Evolutionary conservation across 2,113 vertebrate genomes (phyloP).

Genomic region (Lophotis ruficrista): DNA sequence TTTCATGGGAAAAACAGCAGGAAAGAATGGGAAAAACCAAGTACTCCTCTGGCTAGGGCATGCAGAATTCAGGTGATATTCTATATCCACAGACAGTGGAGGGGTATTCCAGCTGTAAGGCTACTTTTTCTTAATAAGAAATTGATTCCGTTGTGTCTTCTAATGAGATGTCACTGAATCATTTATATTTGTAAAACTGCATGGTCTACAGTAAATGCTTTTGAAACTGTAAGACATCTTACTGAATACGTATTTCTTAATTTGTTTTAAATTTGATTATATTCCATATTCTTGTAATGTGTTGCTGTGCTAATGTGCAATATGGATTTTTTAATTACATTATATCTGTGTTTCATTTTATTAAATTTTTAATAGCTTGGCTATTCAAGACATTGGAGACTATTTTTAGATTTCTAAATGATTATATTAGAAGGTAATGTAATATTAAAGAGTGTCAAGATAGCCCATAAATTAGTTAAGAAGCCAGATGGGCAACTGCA

Average conservation of each 20-base stretch:
- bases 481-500: constrained; percentile 18
- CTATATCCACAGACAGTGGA: neutral
- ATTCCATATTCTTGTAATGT: neutral
- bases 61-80: neutral
- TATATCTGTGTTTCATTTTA: neutral
- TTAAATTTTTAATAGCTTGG: constrained; percentile 4
- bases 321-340: neutral
- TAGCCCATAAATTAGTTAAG: constrained; percentile 33
- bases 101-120: neutral
- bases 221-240: neutral
- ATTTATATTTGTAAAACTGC: neutral
- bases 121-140: neutral
- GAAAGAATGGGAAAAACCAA: neutral
- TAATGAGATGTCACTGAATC: neutral
- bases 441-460: constrained; percentile 33
- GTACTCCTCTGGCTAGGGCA: neutral
- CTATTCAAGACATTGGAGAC: neutral
- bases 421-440: constrained; percentile 26
- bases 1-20: neutral
- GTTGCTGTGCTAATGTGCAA: neutral
- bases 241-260: neutral
- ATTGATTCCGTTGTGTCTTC: neutral
- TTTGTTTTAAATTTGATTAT: neutral
- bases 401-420: constrained; percentile 35
- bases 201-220: neutral